These are phyloP conservation scores for Rhodophaea formosa DNA, from an alignment of 2,888 invertebrate species.

Conservation along the genomic window DNA sequence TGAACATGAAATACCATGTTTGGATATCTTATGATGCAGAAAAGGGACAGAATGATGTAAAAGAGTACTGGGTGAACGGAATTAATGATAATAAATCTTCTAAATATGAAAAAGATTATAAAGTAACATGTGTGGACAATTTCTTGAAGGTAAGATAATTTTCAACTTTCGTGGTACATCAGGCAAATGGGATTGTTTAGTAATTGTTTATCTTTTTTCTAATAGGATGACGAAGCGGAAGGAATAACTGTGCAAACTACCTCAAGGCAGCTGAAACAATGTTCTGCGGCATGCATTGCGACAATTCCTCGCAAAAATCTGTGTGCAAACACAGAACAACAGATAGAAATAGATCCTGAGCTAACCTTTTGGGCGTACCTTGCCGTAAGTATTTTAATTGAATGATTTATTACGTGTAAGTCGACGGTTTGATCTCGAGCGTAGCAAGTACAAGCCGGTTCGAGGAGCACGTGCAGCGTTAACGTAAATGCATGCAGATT, in stretches of 20 bases:
- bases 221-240: slow-evolving; percentile 37
- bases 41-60: slow-evolving; percentile 45
- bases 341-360: slow-evolving; percentile 82
- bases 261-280: slow-evolving; percentile 63
- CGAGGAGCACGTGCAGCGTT: slow-evolving; percentile 41
- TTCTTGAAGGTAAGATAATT: slow-evolving; percentile 47
- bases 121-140: slow-evolving; percentile 60
- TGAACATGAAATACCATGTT: slow-evolving; percentile 46
- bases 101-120: slow-evolving; percentile 51
- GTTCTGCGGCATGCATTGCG: slow-evolving; percentile 82
- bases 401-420: neutral
- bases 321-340: slow-evolving; percentile 82
- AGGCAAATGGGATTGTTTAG: neutral
- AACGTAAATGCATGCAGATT: slow-evolving; percentile 55
- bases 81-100: slow-evolving; percentile 47
- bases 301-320: slow-evolving; percentile 78
- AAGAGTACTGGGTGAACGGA: slow-evolving; percentile 59
- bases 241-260: slow-evolving; percentile 54
- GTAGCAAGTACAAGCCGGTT: slow-evolving; percentile 5
- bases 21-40: slow-evolving; percentile 58
- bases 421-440: neutral
- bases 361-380: slow-evolving; percentile 89
- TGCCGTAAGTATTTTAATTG: slow-evolving; percentile 65
- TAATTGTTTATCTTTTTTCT: neutral
- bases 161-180: neutral